Evolutionary conservation across 2,888 invertebrate genomes (phyloP).

Genomic region (Heliconius sara): DNA sequence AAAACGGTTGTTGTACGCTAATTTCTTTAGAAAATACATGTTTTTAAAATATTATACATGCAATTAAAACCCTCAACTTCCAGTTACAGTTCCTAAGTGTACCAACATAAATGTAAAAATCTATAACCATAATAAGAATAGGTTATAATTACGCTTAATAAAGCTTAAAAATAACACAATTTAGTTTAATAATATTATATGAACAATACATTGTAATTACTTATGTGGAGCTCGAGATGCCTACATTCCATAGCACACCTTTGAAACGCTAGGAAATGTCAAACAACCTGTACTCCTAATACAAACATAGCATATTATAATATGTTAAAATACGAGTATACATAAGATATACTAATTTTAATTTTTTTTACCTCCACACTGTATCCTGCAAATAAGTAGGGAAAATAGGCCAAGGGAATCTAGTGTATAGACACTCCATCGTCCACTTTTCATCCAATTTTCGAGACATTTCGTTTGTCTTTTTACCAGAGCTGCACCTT

Average conservation of each 20-base stretch:
- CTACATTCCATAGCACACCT: constrained; percentile 34
- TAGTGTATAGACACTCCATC: too few relatives aligned
- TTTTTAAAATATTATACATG: too few relatives aligned
- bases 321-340: neutral
- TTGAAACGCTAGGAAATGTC: constrained; percentile 28
- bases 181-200: neutral
- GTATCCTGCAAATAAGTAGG: too few relatives aligned
- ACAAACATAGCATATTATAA: neutral
- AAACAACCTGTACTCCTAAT: constrained; percentile 1
- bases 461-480: too few relatives aligned
- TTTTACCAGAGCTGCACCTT: too few relatives aligned
- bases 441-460: too few relatives aligned
- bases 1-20: too few relatives aligned
- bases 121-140: neutral
- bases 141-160: constrained; percentile 8
- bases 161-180: neutral
- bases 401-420: too few relatives aligned
- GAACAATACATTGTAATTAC: constrained; percentile 23
- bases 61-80: too few relatives aligned
- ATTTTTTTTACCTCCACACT: too few relatives aligned
- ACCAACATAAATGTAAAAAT: neutral
- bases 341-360: too few relatives aligned
- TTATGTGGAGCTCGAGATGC: constrained; percentile 20
- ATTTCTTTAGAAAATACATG: too few relatives aligned
- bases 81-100: neutral